Percentiles rank a stretch among this genome's conserved stretches.
Evolutionary conservation across 2,888 invertebrate genomes (phyloP).

Genomic region (Drosophila longiperda): DNA sequence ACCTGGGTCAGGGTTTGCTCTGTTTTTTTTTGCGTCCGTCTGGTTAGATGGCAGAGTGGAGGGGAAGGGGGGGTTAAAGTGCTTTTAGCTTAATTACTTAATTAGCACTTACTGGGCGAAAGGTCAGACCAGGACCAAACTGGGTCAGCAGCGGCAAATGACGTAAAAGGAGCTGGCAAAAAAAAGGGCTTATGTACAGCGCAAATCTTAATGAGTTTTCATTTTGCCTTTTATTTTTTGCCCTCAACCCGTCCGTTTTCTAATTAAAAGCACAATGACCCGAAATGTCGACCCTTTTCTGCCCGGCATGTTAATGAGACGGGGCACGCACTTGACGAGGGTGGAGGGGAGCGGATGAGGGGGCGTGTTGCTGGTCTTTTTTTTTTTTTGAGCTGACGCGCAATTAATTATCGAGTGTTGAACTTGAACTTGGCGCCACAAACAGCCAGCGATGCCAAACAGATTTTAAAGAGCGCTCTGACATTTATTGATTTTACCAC

Average conservation of each 20-base stretch:
- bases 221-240: constrained; percentile 30
- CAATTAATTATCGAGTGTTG: constrained; percentile 81
- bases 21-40: constrained; percentile 25
- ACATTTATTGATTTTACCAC: constrained; percentile 61
- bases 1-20: constrained; percentile 65
- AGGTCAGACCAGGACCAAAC: constrained; percentile 59
- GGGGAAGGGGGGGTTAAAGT: constrained; percentile 55
- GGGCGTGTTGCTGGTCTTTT: not conserved
- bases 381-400: constrained; percentile 35
- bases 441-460: constrained; percentile 1
- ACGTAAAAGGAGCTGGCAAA: constrained; percentile 8
- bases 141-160: constrained; percentile 65
- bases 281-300: constrained; percentile 25
- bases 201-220: constrained; percentile 76
- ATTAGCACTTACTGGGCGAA: constrained; percentile 55
- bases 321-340: constrained; percentile 58
- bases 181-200: constrained; percentile 48
- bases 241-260: constrained; percentile 46
- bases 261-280: constrained; percentile 81
- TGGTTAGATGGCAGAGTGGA: constrained; percentile 27
- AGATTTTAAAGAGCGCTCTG: constrained; percentile 42
- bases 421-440: constrained; percentile 73
- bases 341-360: not conserved
- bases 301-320: constrained; percentile 54
- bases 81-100: constrained; percentile 72